Percentiles rank a stretch among this genome's conserved stretches.
phyloP scores from a whole-genome alignment of 2,113 vertebrate genomes.

The Motacilla alba region DNA sequence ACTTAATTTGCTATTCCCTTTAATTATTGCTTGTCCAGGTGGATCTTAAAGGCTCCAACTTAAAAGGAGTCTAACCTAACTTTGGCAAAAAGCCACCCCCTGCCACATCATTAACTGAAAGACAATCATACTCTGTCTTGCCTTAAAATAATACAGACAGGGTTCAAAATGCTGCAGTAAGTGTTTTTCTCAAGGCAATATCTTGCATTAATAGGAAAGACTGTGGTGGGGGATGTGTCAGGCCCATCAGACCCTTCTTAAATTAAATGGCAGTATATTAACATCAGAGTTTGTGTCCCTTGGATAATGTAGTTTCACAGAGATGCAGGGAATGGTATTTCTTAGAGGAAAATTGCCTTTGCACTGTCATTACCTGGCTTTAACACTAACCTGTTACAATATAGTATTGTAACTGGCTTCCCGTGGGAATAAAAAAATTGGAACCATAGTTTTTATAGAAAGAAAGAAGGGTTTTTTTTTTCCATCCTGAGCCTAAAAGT shows the following conservation, averaged over 20 bases:
- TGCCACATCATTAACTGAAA: constrained; percentile 49
- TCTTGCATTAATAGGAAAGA: not conserved
- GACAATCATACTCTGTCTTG: constrained; percentile 30
- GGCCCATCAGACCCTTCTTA: not conserved
- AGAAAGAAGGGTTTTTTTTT: not conserved
- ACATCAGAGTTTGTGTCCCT: not conserved
- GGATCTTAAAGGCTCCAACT: constrained; percentile 45
- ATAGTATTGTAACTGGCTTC: not conserved
- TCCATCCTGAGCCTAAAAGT: not conserved
- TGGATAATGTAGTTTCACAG: not conserved
- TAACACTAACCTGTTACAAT: not conserved
- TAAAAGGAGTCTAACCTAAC: constrained; percentile 12
- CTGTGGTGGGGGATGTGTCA: not conserved
- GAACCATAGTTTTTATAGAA: not conserved
- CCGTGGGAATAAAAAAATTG: not conserved
- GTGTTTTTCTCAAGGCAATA: constrained; percentile 15
- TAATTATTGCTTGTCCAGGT: constrained; percentile 64
- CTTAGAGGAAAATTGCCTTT: not conserved
- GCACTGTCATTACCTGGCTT: not conserved
- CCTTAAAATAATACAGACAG: constrained; percentile 36
- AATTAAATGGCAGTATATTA: not conserved
- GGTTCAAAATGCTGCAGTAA: constrained; percentile 16
- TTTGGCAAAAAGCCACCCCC: constrained; percentile 24
- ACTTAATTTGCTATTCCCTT: constrained; percentile 57
- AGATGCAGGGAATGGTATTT: not conserved